Evolutionary conservation across 2,113 vertebrate species (phyloP).

Genomic region (Nothobranchius kuhntae): DNA sequence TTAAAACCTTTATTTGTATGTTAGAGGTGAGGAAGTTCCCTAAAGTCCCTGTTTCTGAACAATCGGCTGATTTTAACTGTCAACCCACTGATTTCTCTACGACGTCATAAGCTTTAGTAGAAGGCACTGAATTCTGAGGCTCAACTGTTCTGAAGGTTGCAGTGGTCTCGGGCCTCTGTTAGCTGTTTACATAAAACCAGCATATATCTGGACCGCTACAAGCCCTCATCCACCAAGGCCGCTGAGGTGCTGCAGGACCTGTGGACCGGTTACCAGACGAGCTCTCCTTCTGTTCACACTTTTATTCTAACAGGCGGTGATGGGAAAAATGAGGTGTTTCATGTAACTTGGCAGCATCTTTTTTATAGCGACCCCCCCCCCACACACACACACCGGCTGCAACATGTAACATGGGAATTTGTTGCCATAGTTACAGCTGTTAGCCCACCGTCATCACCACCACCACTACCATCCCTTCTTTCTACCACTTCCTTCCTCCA

Average conservation of each 20-base stretch:
- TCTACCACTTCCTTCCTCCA: constrained; percentile 12
- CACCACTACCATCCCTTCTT: constrained; percentile 24
- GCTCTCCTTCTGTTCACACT: constrained; percentile 8
- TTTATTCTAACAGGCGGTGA: constrained; percentile 1
- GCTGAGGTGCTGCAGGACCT: constrained; percentile 29
- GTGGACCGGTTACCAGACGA: constrained; percentile 26
- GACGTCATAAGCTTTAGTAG: too few species aligned
- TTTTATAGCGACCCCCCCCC: constrained; percentile 34
- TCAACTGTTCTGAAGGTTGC: constrained; percentile 7
- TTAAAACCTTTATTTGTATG: too few species aligned
- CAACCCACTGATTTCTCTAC: not conserved
- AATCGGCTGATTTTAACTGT: constrained; percentile 3
- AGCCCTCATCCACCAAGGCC: constrained; percentile 46
- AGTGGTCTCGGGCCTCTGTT: constrained; percentile 11
- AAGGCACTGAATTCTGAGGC: not conserved
- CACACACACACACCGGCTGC: constrained; percentile 40
- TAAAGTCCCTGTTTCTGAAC: not conserved
- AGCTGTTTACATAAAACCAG: constrained; percentile 28
- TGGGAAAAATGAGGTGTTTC: constrained; percentile 28
- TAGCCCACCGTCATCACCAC: constrained; percentile 48
- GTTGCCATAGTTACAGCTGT: constrained; percentile 78
- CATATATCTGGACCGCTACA: constrained; percentile 35
- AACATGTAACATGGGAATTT: constrained; percentile 65
- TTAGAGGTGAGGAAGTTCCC: too few species aligned
- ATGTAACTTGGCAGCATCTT: constrained; percentile 37